A percentile compares a stretch with the other conserved stretches of the same genome.
phyloP scores from a whole-genome alignment of 1,140 invertebrate species.

The Conopomorpha cramerella region DNA sequence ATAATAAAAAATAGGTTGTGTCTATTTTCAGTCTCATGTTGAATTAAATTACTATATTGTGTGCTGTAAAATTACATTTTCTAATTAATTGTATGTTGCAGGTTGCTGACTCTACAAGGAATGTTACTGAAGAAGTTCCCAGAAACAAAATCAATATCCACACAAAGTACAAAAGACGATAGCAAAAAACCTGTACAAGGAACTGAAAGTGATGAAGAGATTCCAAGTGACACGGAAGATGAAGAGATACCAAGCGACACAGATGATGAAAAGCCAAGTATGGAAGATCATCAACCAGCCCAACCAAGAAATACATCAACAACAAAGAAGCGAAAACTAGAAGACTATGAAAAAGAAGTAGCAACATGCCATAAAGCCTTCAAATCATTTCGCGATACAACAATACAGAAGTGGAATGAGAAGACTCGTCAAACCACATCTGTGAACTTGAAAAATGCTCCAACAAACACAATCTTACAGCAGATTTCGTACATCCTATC shows the following conservation, averaged over 20 bases:
- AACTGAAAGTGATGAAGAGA: slow-evolving; percentile 62
- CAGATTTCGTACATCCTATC: slow-evolving; percentile 86
- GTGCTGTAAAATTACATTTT: too few relatives aligned
- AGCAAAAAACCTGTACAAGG: slow-evolving; percentile 13
- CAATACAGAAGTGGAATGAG: slow-evolving; percentile 92
- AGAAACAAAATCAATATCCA: slow-evolving; percentile 63
- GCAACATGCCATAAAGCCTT: slow-evolving; percentile 68
- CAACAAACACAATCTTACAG: slow-evolving; percentile 77
- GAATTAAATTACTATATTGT: too few relatives aligned
- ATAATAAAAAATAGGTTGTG: too few relatives aligned
- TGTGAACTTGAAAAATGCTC: slow-evolving; percentile 64
- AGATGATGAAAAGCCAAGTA: slow-evolving; percentile 26
- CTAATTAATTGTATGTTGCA: too few relatives aligned
- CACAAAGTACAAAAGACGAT: slow-evolving; percentile 6
- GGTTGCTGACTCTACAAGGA: slow-evolving; percentile 55
- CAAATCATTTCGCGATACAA: slow-evolving; percentile 72
- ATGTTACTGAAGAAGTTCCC: slow-evolving; percentile 66
- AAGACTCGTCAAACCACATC: slow-evolving; percentile 76
- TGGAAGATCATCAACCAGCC: slow-evolving; percentile 6
- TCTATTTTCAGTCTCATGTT: too few relatives aligned
- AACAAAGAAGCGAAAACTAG: slow-evolving; percentile 65
- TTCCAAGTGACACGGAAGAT: slow-evolving; percentile 61
- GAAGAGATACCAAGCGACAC: slow-evolving; percentile 50
- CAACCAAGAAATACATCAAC: slow-evolving; percentile 7
- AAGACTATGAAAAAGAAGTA: slow-evolving; percentile 68